Percentiles rank a stretch among this genome's conserved stretches.
phyloP scores from a whole-genome alignment of 2,888 invertebrate genomes.

The Drosophila longiperda region DNA sequence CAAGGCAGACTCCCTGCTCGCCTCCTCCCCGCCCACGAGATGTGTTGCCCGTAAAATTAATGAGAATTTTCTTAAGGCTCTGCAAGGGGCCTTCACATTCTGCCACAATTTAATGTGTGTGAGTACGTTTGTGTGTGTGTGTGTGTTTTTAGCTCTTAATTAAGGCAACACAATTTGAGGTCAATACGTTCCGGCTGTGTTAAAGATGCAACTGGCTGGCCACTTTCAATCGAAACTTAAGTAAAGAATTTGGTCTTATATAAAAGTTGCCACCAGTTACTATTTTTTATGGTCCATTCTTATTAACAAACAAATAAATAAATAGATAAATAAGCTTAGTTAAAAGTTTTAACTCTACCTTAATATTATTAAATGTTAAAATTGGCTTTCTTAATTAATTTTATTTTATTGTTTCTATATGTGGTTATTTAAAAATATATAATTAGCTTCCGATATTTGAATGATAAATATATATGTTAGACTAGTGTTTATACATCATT shows the following conservation, averaged over 20 bases:
- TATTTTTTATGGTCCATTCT: not conserved
- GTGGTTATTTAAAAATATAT: constrained; percentile 31
- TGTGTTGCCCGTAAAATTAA: constrained; percentile 48
- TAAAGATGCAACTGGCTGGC: constrained; percentile 6
- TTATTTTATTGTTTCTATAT: not conserved
- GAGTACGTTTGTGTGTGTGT: constrained; percentile 4
- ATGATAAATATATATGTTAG: not conserved
- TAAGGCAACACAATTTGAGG: constrained; percentile 57
- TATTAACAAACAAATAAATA: not conserved
- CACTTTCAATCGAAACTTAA: not conserved
- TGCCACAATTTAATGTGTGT: constrained; percentile 9
- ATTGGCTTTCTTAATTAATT: too few species aligned
- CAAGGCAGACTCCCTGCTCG: constrained; percentile 8
- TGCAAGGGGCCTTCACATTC: constrained; percentile 42
- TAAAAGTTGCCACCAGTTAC: not conserved
- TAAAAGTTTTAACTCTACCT: not conserved
- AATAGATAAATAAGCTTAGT: not conserved
- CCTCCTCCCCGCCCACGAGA: constrained; percentile 2
- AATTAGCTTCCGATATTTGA: constrained; percentile 22
- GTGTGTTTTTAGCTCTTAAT: constrained; percentile 52
- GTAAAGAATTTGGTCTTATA: not conserved
- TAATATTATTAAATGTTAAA: too few species aligned
- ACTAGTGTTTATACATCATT: not conserved
- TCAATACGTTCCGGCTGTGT: constrained; percentile 42
- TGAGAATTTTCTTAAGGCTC: constrained; percentile 54